Base-by-base conservation (phyloP, 2,113 vertebrate species). In the Salminus brasiliensis region DNA sequence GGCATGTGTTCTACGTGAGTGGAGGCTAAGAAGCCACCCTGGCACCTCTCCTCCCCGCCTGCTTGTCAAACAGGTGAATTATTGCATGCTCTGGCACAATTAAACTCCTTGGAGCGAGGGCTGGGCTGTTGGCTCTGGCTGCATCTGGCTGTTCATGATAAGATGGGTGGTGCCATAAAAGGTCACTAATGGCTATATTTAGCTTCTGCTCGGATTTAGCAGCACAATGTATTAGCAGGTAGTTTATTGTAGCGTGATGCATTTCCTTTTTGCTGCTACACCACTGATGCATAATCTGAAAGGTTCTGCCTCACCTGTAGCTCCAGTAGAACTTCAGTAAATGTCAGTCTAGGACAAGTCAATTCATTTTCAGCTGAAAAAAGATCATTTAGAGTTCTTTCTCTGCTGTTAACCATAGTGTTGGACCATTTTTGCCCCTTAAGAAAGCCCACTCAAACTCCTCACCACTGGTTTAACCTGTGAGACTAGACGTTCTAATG, bases 71-170 rank as follows among this genome's bases (percentile, higher is more conserved):
- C 71, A 55, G 27, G 45, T 83, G 83, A 87, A 75, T 83, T 83
- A 81, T 10, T 59, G 60, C 71, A 23, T 2, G 12, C 29, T 66
- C 36, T 13, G 49, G 32, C 9, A 53, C 76, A 76, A 79, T 77
- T 69, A 49, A 79, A 45, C 72, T 49, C 49, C 60, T 34, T 41
- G 32, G 39, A 77, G 39, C 21, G 16, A 15, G 52, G 74, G 36
- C 63, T 72, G 21, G 49, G 1, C 27, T 71, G 57, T 53, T 73
- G 73, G 59, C 55, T 36, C 18, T 60, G 59, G 29, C 49, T 68
- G 25, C 83, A 82, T 85, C 85, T 88, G 86, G 84, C 39, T 23
- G 53, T 27, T 47, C n/a, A 21, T 30, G 86, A 88, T 88, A 86
- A 88, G 72, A 84, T 60, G 4, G 36, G 29, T 11, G 65, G 10